Evolutionary conservation across 2,888 invertebrate genomes (phyloP).

Genomic region (Pseudococcus viburni): DNA sequence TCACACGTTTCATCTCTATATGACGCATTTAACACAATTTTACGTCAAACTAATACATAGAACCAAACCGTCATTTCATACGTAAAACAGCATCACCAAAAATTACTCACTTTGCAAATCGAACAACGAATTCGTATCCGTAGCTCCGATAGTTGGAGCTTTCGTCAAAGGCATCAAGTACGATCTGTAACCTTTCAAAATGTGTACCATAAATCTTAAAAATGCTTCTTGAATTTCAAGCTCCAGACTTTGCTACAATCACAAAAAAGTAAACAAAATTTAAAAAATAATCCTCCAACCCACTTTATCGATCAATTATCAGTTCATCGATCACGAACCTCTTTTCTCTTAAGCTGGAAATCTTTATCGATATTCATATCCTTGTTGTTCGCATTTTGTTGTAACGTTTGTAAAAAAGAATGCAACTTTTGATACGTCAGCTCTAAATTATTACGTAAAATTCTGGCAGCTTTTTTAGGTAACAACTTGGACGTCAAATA

Average conservation of each 20-base stretch:
- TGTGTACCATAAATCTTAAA: constrained; percentile 92
- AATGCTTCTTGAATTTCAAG: constrained; percentile 97
- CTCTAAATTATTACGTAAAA: constrained; percentile 84
- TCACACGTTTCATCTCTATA: too few species aligned
- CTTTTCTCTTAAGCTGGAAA: constrained; percentile 85
- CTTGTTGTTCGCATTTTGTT: constrained; percentile 70
- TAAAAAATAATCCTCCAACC: neutral
- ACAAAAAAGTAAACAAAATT: constrained; percentile 51
- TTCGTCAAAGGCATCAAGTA: constrained; percentile 93
- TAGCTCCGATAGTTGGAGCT: constrained; percentile 93
- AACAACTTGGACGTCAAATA: constrained; percentile 84
- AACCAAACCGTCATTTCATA: neutral
- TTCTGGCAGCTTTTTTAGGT: constrained; percentile 89
- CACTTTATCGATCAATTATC: neutral
- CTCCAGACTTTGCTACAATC: constrained; percentile 84
- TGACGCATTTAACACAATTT: too few species aligned
- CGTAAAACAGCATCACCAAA: neutral
- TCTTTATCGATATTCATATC: constrained; percentile 83
- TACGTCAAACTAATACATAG: too few species aligned
- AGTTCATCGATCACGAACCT: constrained; percentile 73
- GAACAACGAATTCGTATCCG: constrained; percentile 95
- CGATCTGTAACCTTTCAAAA: constrained; percentile 90
- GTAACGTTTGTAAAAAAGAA: constrained; percentile 71
- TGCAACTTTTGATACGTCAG: constrained; percentile 77
- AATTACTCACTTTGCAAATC: constrained; percentile 80